Base-by-base conservation (phyloP, 2,888 invertebrate species). In the Escarpia spicata region DNA sequence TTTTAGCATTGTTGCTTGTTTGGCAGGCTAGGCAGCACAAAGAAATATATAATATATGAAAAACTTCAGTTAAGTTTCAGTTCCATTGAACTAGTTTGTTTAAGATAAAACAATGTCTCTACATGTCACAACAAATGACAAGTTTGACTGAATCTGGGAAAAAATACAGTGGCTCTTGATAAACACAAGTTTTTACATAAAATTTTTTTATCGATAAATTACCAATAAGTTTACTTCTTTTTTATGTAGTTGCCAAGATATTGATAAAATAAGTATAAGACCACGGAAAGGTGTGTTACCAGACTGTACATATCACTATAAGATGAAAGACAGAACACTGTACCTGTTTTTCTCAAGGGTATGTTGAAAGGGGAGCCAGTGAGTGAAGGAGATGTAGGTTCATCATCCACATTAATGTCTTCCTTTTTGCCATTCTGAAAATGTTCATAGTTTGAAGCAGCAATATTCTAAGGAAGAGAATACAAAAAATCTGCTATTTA, bases 341-440 rank as follows among this genome's bases (percentile, higher is more conserved):
- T 26, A 75, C 75, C 75, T 26, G 75, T 75, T 26, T 75, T 75
- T 26, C 75, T 75, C 75, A 75, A 75, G 75, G 75, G 75, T 19
- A 75, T 75, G 75, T 75, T 75, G n/a, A 19, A 75, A 26, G 75
- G 75, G 2, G 75, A 75, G 26, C 19, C 75, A 4, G 26, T 75
- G n/a, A 75, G 26, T 6, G 75, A 75, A 26, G 75, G 75, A 26
- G 75, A n/a, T 3, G n/a, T 26, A 26, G 75, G 75, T 75, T 75
- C 75, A 0, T 75, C 75, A 75, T 26, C 75, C 19, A n/a, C 19
- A 26, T n/a, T 75, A 0, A n/a, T 4, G 6, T 75, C 26, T 4
- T 75, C 75, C 75, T 75, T 75, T 75, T n/a, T 75, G 75, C 75
- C 75, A 75, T 75, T 75, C 75, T 75, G 37, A 75, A 26, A 75